A percentile compares a stretch with the other conserved stretches of the same genome.
Evolutionary conservation across 2,113 vertebrate genomes (phyloP).

Genomic region (Myanophis thanlyinensis): DNA sequence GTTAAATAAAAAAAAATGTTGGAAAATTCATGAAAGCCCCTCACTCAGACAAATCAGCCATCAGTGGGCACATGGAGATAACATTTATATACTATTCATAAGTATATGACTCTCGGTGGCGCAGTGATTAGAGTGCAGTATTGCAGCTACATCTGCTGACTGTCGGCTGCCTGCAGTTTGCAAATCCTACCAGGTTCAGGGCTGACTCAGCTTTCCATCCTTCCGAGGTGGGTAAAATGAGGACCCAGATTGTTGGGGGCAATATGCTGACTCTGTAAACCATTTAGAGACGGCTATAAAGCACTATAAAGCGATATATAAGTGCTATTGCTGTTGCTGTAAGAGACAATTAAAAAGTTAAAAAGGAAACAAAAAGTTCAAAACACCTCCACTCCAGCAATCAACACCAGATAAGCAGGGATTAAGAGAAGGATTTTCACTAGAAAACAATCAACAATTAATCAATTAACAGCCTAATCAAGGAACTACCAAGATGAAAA

Average conservation of each 20-base stretch:
- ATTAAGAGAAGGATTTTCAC: not conserved
- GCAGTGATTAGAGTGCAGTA: too few relatives aligned
- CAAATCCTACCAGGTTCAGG: too few relatives aligned
- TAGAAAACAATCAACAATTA: not conserved
- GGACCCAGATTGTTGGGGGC: too few relatives aligned
- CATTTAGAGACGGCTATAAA: too few relatives aligned
- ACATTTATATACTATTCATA: not conserved
- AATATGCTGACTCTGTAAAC: too few relatives aligned
- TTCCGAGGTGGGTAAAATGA: too few relatives aligned
- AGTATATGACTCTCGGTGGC: too few relatives aligned
- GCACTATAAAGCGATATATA: too few relatives aligned
- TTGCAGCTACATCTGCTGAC: too few relatives aligned
- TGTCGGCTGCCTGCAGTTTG: too few relatives aligned
- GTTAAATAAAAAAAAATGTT: not conserved
- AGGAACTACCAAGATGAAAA: not conserved
- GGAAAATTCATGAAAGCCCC: not conserved
- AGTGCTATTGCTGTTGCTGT: too few relatives aligned
- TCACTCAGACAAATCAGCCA: not conserved
- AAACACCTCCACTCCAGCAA: not conserved
- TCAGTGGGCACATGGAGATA: not conserved
- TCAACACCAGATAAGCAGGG: not conserved
- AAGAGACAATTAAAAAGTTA: not conserved
- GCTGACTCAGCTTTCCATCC: too few relatives aligned
- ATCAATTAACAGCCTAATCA: not conserved
- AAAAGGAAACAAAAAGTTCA: not conserved